Base-by-base conservation (phyloP, 2,888 invertebrate species). In the Unio pictorum region DNA sequence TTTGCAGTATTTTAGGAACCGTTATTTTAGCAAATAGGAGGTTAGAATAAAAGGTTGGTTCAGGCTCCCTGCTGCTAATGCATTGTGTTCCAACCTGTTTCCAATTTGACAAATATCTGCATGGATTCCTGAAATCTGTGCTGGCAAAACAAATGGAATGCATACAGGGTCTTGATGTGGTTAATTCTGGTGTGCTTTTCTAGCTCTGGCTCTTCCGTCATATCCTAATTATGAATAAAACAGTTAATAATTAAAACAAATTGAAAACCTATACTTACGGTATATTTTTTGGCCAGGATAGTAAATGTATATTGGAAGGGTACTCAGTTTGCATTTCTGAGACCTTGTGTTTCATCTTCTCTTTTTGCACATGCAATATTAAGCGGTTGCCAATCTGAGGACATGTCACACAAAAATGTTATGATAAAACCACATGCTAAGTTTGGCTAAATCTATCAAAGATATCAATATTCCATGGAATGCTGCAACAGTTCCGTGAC, bases 91-190 rank as follows among this genome's bases (percentile, higher is more conserved):
- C 68, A 71, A 92, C 93, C 93, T 6, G 96, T 97, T 81, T 95
- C 94, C 0, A 98, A 92, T 88, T 95, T 94, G 6, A 94, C 92
- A 90, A 99, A 99, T 86, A 97, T 94, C 68, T 94, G 93, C 95
- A 99, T 96, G 0, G 99, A 95, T 80, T 95, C 95, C 17, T 94
- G 92, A 88, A 96, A 99, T 82, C 95, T 93, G 87, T 95, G 95
- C 86, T 95, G 95, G 67, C 94, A 94, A 90, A 99, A 99, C 17
- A 98, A 91, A 88, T 98, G 95, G 84, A 96, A 94, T 0, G 99
- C 99, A 88, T 95, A 94, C 0, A 96, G 92, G 74, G 95, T 95
- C 90, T 96, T 95, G 81, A 99, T 98, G 85, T 96, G 94, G 74
- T 94, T 94, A 67, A 95, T 93, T 81, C 94, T 95, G 82, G 94